Evolutionary conservation across 1,140 invertebrate species (phyloP), one percentile per base, ranked within the genome.

Genomic region (Archivesica marissinica): DNA sequence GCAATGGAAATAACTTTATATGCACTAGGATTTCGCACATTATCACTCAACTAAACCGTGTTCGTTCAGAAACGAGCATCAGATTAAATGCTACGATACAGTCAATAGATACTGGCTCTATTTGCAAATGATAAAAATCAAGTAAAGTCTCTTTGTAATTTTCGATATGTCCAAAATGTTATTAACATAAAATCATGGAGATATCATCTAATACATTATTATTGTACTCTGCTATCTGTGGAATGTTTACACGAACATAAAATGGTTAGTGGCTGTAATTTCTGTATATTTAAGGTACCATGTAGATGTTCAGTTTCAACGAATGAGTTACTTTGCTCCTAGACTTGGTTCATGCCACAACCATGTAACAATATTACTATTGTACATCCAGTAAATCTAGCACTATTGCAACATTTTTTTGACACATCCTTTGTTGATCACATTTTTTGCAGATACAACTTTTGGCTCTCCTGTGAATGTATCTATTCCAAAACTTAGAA

Each of bases 231-330:
- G 17, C 7, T 83, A 25, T 75, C 85, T 23, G n/a, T n/a, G n/a
- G n/a, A n/a, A n/a, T n/a, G n/a, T 23, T 11, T 17, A 23, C 25
- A 44, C 1, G 30, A 50, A 23, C 85, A 87, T 35, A 78, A 52
- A 52, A 85, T 85, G 56, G 47, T 85, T 6, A 50, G 47, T 39
- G 74, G 82, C 0, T 85, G 74, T 70, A 61, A 68, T 44, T 87
- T 83, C 72, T 87, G 79, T 79, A 66, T 87, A 23, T 72, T 87
- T 47, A 75, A 35, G 1, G 20, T 87, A 41, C 79, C 74, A 44
- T 87, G 86, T 78, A 56, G 28, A 35, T 87, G 74, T 74, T 78
- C 86, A 30, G 38, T 87, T 23, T 78, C 86, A 38, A 72, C 86
- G n/a, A 76, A 79, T 54, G 52, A 59, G n/a, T 52, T 87, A 75